Conservation (phyloP, 2,888 invertebrate species). For the Kuschelorhynchus macadamiae region DNA sequence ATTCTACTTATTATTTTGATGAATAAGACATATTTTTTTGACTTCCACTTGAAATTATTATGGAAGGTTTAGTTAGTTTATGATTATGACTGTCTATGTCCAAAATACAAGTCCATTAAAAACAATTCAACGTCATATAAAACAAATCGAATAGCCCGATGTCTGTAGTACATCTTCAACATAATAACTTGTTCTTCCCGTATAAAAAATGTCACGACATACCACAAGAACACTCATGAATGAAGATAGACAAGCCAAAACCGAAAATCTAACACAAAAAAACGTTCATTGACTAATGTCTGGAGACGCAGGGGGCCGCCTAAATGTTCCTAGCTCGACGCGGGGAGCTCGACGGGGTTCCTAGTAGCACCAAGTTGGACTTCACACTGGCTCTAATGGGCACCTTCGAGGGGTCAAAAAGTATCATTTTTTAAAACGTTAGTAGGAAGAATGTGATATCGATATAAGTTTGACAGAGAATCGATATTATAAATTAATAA, state of each 20-base stretch:
- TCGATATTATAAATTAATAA: too few relatives aligned
- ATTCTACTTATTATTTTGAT: too few relatives aligned
- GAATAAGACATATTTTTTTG: too few relatives aligned
- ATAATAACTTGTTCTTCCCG: too few relatives aligned
- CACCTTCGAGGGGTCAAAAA: not conserved
- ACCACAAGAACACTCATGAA: not conserved
- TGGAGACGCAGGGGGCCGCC: not conserved
- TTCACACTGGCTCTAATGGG: conserved; percentile 3
- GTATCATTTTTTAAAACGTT: not conserved
- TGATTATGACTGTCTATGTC: too few relatives aligned
- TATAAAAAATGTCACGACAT: not conserved
- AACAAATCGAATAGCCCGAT: too few relatives aligned
- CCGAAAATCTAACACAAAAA: not conserved
- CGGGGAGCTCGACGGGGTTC: not conserved
- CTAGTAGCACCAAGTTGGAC: conserved; percentile 2
- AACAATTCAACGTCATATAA: too few relatives aligned
- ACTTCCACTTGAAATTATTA: too few relatives aligned
- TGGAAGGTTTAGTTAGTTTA: too few relatives aligned
- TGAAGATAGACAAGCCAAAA: not conserved
- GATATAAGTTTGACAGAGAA: too few relatives aligned
- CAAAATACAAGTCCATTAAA: too few relatives aligned
- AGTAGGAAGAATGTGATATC: not conserved
- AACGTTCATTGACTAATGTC: conserved; percentile 2
- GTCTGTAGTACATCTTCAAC: too few relatives aligned
- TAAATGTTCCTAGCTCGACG: not conserved